Evolutionary conservation across 2,113 vertebrate species (phyloP).

Genomic region (Bos taurus): ARS-UCD2.0 NC_037343.1:69538001-69538500

Average conservation of each 20-base stretch:
- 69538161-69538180: too few species aligned
- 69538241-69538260: not conserved
- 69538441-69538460: constrained; percentile 1
- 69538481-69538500: not conserved
- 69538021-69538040: not conserved
- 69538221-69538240: not conserved
- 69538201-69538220: not conserved
- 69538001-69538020: not conserved
- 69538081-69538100: not conserved
- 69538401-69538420: not conserved
- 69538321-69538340: not conserved
- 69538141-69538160: not conserved
- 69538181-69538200: not conserved
- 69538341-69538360: not conserved
- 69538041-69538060: not conserved
- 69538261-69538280: not conserved
- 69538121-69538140: not conserved
- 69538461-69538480: not conserved
- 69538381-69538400: not conserved
- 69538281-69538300: not conserved
- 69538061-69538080: not conserved
- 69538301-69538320: not conserved
- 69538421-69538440: not conserved
- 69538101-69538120: not conserved
- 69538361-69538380: not conserved